Base-by-base conservation (phyloP, 2,888 invertebrate species). In the Atethmia centrago region DNA sequence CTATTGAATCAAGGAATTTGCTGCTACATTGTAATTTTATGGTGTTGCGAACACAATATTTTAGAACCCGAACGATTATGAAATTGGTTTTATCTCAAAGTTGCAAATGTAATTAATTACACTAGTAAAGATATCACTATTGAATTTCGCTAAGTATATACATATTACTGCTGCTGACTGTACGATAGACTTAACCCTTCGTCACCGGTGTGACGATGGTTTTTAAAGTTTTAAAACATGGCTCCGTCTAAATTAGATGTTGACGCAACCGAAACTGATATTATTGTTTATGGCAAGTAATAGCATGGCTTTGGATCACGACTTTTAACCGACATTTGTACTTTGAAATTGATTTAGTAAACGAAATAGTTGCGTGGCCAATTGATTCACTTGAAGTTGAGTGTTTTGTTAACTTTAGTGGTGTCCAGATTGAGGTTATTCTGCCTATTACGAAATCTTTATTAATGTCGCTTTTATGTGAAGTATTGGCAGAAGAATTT, bases 231-330 rank as follows among this genome's bases (percentile, higher is more conserved):
- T 51, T 21, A 61, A 62, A 77, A 59, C 56, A 68, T 40, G 36
- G 10, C 64, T 25, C 16, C 21, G 25, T n/a, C 28, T 58, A 21
- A 21, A 61, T 77, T n/a, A 31, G 19, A 76, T 40, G 61, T 51
- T 79, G 68, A 72, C 72, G 79, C 56, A 78, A 78, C 64, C 49
- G 64, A 55, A 31, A 53, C 64, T 66, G 64, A 62, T 61, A 47
- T 62, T 25, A 61, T 49, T 25, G 28, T 21, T 78, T 56, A 68
- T 58, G 40, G 53, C 65, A 21, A 71, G 71, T 56, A 66, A 77
- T 77, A 65, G 8, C 31, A 49, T 59, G 42, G 55, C 14, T 53
- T 7, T 71, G 47, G n/a, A 66, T 67, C 79, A 78, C 79, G 73
- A 78, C 12, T 79, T 55, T 59, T 63, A 51, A 77, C 58, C 62